These are phyloP conservation scores for Oligia fasciuncula DNA, from an alignment of 2,888 invertebrate species.

Conservation along the genomic window DNA sequence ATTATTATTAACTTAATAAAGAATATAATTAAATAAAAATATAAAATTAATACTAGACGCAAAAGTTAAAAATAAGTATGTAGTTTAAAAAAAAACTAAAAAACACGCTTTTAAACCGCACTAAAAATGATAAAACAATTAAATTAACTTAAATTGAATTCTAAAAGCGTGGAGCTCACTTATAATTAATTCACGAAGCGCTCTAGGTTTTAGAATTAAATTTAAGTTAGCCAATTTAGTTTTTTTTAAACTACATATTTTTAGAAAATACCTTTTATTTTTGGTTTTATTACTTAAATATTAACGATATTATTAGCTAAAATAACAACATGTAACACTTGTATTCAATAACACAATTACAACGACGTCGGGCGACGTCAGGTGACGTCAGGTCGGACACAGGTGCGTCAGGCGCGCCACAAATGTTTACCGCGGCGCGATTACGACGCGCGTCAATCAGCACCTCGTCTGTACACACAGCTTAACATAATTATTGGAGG, in stretches of 20 bases:
- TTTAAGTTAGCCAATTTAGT: too few relatives aligned
- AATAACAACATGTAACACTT: not conserved
- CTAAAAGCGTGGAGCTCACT: too few relatives aligned
- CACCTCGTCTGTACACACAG: constrained; percentile 51
- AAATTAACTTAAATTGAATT: too few relatives aligned
- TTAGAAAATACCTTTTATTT: not conserved
- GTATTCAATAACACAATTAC: constrained; percentile 21
- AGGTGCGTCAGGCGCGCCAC: constrained; percentile 35
- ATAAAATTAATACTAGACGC: too few relatives aligned
- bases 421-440: constrained; percentile 34
- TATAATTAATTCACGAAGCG: too few relatives aligned
- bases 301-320: not conserved
- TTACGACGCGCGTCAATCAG: constrained; percentile 40
- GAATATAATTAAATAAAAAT: too few relatives aligned
- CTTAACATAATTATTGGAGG: constrained; percentile 42
- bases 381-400: constrained; percentile 10
- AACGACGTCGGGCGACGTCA: not conserved
- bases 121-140: too few relatives aligned
- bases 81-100: too few relatives aligned
- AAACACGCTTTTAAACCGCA: too few relatives aligned
- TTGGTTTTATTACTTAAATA: not conserved
- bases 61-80: too few relatives aligned
- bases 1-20: too few relatives aligned
- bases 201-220: too few relatives aligned
- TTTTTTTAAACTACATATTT: not conserved